Percentiles rank a stretch among this genome's conserved stretches.
phyloP scores from a whole-genome alignment of 2,888 invertebrate genomes.

The Plagodis dolabraria region DNA sequence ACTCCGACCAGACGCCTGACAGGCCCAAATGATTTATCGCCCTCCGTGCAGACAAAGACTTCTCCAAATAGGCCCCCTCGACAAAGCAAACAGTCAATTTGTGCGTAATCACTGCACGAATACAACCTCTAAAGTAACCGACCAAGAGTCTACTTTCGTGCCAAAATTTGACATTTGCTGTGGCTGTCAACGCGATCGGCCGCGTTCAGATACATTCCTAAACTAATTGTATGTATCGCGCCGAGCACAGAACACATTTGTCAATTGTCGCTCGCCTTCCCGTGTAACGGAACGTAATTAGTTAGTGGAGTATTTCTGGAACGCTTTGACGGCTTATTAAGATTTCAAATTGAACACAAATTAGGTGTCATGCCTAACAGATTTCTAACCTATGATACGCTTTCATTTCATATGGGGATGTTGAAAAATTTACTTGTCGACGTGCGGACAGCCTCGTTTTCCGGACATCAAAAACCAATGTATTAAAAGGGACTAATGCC shows the following conservation, averaged over 20 bases:
- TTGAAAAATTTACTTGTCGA: conserved; percentile 67
- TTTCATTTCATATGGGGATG: conserved; percentile 49
- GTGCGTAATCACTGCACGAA: conserved; percentile 64
- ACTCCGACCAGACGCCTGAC: conserved; percentile 69
- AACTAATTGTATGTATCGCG: conserved; percentile 80
- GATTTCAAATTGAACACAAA: conserved; percentile 83
- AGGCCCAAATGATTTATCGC: conserved; percentile 76
- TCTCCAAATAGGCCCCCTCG: conserved; percentile 74
- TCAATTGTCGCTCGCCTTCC: conserved; percentile 78
- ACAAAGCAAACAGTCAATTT: conserved; percentile 76
- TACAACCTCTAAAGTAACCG: conserved; percentile 60
- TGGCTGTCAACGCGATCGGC: conserved; percentile 57
- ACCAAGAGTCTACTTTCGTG: conserved; percentile 67
- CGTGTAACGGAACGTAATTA: conserved; percentile 74
- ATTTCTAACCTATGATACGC: conserved; percentile 64
- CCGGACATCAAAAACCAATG: conserved; percentile 77
- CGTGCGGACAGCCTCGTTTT: conserved; percentile 75
- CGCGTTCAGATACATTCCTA: conserved; percentile 74
- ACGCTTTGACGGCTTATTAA: conserved; percentile 84
- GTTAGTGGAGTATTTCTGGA: conserved; percentile 77
- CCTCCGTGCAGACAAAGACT: conserved; percentile 69
- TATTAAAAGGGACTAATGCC: conserved; percentile 46
- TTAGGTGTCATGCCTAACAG: conserved; percentile 80
- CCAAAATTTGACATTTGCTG: conserved; percentile 61
- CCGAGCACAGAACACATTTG: conserved; percentile 75